Evolutionary conservation across 92 coral and sea anemone genomes (phyloP), one percentile per base, ranked within the genome.

Genomic region (Bergia sp.): DNA sequence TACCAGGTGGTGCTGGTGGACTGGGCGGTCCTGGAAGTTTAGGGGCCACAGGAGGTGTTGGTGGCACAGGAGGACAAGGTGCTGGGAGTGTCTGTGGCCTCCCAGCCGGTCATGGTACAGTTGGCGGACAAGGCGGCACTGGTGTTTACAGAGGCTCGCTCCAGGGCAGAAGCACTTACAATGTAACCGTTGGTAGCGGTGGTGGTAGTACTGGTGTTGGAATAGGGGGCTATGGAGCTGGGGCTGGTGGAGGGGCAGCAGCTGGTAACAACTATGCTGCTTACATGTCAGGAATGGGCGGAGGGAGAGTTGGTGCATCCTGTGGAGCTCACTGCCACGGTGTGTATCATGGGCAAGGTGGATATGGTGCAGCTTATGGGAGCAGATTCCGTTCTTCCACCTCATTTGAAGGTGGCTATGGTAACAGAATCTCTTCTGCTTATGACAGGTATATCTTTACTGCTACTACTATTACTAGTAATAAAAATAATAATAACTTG

Each of bases 111-210:
- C 65, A 79, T 41, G 77, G 86, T 41, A 21, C 77, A 42, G 5
- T 66, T 29, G 86, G 77, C 37, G 86, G 86, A 43, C 76, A 43
- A 66, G 86, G 76, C 37, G 86, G 85, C 3, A 29, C 85, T 9
- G 85, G 83, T 79, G 53, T 57, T 50, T 81, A 13, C 21, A 16
- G 85, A 40, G 45, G 73, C 37, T 81, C 85, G 12, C 39, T 13
- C 55, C 47, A 37, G 7, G 50, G 85, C 9, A 61, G 85, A 40
- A 81, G 74, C 72, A 53, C 23, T 50, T 81, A 37, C 72, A 39
- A 10, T 40, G 67, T 18, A 38, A 61, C 47, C 2, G 85, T 74
- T 13, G 74, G 36, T 5, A 49, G 41, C 0, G 71, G n/a, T 16
- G 45, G 69, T 39, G 69, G 39, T 11, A 72, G 85, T 13, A 10